Conservation (phyloP, 2,113 vertebrate genomes). For the Pseudorectes ferrugineus region DNA sequence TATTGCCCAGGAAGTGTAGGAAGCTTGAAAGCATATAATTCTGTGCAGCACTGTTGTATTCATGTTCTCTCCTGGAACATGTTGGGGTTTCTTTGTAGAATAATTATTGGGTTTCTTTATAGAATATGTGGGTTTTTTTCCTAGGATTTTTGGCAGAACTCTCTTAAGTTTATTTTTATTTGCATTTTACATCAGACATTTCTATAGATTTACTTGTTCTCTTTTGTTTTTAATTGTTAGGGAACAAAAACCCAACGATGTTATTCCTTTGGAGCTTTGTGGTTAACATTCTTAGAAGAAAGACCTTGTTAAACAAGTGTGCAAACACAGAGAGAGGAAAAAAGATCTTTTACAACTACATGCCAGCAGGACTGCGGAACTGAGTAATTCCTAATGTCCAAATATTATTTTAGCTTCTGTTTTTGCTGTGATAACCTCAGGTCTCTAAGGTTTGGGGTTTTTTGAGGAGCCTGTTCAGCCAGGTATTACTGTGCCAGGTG, state of each 20-base stretch:
- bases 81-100: neutral
- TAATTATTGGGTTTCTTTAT: neutral
- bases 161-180: neutral
- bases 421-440: neutral
- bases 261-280: neutral
- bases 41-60: neutral
- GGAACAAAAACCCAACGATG: accelerated
- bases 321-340: neutral
- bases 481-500: neutral
- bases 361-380: neutral
- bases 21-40: neutral
- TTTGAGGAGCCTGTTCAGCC: neutral
- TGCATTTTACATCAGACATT: neutral
- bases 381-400: neutral
- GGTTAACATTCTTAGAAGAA: neutral
- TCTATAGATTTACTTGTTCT: neutral
- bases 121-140: neutral
- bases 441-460: neutral
- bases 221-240: neutral
- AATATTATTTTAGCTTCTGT: neutral
- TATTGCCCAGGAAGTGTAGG: neutral
- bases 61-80: neutral
- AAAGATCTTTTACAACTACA: neutral
- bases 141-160: neutral
- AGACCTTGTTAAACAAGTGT: neutral